Conservation (phyloP, 2,797 vertebrate species). For the Anableps anableps region DNA sequence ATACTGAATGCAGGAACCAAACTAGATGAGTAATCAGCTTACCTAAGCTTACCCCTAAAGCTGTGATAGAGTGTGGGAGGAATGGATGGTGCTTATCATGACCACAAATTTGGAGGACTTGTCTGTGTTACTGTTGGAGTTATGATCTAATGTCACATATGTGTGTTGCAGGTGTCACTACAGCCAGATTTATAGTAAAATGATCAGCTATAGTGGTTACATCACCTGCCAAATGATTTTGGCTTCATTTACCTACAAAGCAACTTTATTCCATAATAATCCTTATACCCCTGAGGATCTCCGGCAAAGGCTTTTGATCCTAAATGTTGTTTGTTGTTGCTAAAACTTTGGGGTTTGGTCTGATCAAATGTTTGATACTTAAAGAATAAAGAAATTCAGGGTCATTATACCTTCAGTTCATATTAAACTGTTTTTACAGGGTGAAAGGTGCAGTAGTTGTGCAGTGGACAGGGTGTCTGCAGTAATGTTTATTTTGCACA, state of each 20-base stretch:
- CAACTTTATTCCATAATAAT: neutral
- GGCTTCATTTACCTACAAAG: neutral
- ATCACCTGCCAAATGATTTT: neutral
- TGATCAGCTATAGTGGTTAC: neutral
- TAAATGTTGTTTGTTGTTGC: neutral
- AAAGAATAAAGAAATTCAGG: neutral
- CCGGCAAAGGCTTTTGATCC: neutral
- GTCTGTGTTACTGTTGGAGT: slow-evolving; percentile 28
- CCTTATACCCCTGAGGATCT: neutral
- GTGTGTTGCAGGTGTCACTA: neutral
- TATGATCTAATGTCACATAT: slow-evolving; percentile 11
- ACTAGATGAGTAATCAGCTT: slow-evolving; percentile 83
- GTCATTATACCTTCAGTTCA: neutral
- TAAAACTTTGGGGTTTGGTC: neutral
- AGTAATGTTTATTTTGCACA: neutral
- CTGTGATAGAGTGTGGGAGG: slow-evolving; percentile 56
- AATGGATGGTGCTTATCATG: slow-evolving; percentile 32
- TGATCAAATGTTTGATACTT: neutral
- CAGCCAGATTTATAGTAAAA: neutral
- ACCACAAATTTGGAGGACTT: slow-evolving; percentile 50
- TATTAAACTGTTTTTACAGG: neutral
- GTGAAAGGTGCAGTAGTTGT: neutral
- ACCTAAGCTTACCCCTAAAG: slow-evolving; percentile 79
- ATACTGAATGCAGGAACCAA: slow-evolving; percentile 74
- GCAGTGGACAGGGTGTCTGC: neutral